Evolutionary conservation across 2,113 vertebrate species (phyloP).

Genomic region (Neolamprologus hecqui): DNA sequence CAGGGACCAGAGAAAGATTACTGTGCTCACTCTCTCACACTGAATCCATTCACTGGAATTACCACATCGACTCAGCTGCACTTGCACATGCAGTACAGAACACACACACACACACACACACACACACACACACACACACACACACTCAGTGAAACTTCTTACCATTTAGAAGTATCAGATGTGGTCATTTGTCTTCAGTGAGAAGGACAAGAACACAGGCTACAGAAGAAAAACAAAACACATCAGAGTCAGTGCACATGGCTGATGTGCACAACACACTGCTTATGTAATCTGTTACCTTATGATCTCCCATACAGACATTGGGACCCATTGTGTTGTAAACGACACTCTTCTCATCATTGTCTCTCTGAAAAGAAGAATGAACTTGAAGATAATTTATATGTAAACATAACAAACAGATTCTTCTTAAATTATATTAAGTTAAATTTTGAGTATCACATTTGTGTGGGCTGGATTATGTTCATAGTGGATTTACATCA

Average conservation of each 20-base stretch:
- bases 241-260: too few species aligned
- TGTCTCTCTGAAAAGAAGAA: slow-evolving; percentile 44
- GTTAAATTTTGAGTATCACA: background rate
- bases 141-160: background rate
- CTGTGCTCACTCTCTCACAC: slow-evolving; percentile 30
- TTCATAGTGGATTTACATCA: background rate
- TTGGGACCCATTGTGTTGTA: slow-evolving; percentile 74
- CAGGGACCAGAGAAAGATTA: slow-evolving; percentile 44
- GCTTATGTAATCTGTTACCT: slow-evolving; percentile 52
- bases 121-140: background rate
- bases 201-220: slow-evolving; percentile 75
- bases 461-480: background rate
- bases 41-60: background rate
- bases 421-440: background rate
- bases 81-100: background rate
- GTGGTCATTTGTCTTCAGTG: slow-evolving; percentile 63
- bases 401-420: rapidly evolving
- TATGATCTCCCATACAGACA: slow-evolving; percentile 81
- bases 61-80: background rate
- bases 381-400: background rate
- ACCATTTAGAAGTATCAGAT: slow-evolving; percentile 46
- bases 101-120: background rate
- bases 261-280: background rate
- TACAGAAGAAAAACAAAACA: slow-evolving; percentile 7
- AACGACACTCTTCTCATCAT: slow-evolving; percentile 32